phyloP scores from a whole-genome alignment of 2,113 vertebrate species.

The Saiga tatarica region DNA sequence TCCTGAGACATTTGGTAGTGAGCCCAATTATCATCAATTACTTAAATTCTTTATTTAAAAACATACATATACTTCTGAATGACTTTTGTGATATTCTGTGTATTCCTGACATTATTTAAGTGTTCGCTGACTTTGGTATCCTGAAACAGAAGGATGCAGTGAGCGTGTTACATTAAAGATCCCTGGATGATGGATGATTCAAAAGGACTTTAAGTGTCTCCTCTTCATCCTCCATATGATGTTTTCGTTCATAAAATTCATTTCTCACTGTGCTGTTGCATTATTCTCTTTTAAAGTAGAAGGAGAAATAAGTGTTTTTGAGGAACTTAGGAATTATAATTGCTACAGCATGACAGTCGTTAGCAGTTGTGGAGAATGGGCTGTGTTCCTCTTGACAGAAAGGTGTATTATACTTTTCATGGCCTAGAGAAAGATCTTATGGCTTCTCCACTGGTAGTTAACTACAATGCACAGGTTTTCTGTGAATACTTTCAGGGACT shows the following conservation, averaged over 20 bases:
- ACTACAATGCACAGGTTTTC: constrained; percentile 29
- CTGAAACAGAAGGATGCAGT: background rate
- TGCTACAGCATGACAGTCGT: background rate
- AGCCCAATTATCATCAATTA: background rate
- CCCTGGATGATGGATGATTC: background rate
- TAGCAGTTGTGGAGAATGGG: background rate
- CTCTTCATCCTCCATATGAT: background rate
- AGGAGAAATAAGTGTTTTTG: background rate
- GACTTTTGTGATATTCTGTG: background rate
- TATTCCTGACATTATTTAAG: background rate
- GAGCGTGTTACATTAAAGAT: background rate
- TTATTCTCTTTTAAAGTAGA: background rate
- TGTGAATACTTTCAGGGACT: constrained; percentile 35
- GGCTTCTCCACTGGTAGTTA: constrained; percentile 45
- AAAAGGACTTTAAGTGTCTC: background rate
- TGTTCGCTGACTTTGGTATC: background rate
- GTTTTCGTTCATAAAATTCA: background rate
- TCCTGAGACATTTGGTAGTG: background rate
- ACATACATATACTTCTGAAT: background rate
- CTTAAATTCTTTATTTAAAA: background rate
- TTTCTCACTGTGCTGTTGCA: background rate
- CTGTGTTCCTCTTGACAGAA: background rate
- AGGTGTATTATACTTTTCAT: background rate
- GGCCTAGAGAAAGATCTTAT: background rate
- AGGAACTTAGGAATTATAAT: background rate